Base-by-base conservation (phyloP, 53 echinoderm and acorn worm species). In the Actinopyga echinites region DNA sequence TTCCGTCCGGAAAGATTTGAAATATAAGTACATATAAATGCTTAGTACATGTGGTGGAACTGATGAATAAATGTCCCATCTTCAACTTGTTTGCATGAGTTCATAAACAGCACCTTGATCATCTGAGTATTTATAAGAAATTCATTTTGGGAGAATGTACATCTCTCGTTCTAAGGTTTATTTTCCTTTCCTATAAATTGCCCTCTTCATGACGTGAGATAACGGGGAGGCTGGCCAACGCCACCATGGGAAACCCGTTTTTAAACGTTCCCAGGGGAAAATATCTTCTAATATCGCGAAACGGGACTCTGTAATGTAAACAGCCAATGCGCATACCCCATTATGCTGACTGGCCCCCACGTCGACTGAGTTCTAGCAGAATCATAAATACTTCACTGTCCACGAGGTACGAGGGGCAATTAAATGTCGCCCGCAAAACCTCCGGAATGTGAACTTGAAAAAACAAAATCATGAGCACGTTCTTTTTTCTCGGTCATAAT, bases 141-240 rank as follows among this genome's bases (percentile, higher is more conserved):
- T 49, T 49, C 49, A 49, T 49, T 49, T 17, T 49, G 1, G n/a
- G 49, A 49, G 49, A 15, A 49, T 49, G 49, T 49, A 49, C 49
- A 17, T 17, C 49, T 49, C 13, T 49, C 49, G 49, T 2, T 49
- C n/a, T n/a, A 32, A 40, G 38, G 69, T 69, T 69, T 69, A 69
- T 69, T 69, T 69, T 21, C 43, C 44, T 26, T 69, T 21, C 69
- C 69, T 69, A 69, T 69, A 69, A 69, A 69, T 69, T 69, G 69
- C 69, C 33, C 31, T 42, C 33, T 69, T 43, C 44, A 25, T 69
- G 42, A 37, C 69, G 69, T 44, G 38, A 38, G 38, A 5, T 40
- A 26, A 38, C 38, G 36, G 69, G 69, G 38, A 38, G 21, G 69
- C 42, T 44, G 69, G 43, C 38, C 15, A n/a, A 24, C 37, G 43